phyloP scores from a whole-genome alignment of 1,140 invertebrate genomes.

The Trissolcus basalis region DNA sequence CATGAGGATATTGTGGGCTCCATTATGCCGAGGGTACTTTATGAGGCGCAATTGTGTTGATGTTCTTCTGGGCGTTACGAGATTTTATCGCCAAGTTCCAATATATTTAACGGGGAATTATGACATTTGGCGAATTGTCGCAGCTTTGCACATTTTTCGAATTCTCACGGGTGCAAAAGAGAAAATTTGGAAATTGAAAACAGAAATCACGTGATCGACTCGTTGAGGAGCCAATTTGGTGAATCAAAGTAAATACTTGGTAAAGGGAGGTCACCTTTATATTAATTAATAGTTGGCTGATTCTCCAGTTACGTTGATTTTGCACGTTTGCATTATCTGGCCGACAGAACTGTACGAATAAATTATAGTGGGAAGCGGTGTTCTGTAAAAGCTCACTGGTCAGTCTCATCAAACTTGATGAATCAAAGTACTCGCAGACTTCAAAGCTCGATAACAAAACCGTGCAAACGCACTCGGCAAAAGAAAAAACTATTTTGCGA shows the following conservation, averaged over 20 bases:
- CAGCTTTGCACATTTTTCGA: no score
- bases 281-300: no score
- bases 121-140: no score
- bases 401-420: conserved; percentile 47
- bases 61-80: neutral
- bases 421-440: conserved; percentile 39
- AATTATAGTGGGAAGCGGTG: conserved; percentile 27
- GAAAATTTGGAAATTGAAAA: no score
- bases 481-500: conserved; percentile 15
- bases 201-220: no score
- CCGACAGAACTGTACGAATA: conserved; percentile 10
- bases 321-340: neutral
- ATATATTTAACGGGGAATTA: no score
- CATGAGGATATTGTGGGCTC: conserved; percentile 21
- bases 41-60: conserved; percentile 21
- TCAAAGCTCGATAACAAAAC: conserved; percentile 43
- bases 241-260: no score
- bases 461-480: conserved; percentile 3
- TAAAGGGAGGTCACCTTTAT: no score
- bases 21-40: conserved; percentile 15
- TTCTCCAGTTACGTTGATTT: no score
- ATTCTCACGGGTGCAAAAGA: no score
- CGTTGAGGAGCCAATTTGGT: no score
- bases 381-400: conserved; percentile 29
- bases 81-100: no score